Conservation (phyloP, 2,888 invertebrate genomes). For the Drosophila paracracens region DNA sequence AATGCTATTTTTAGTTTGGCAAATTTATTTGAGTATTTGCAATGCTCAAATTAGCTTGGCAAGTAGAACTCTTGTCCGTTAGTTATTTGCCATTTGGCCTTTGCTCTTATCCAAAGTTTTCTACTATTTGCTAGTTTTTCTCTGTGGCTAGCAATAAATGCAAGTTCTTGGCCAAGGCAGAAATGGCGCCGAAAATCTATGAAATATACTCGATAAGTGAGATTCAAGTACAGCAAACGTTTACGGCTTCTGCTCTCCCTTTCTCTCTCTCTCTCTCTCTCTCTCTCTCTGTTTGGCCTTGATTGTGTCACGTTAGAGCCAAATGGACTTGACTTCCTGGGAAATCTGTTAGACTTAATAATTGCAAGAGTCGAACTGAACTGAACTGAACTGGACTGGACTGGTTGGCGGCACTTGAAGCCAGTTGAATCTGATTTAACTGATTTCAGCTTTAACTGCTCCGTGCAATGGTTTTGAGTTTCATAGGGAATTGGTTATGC, state of each 20-base stretch:
- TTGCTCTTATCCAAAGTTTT: constrained; percentile 30
- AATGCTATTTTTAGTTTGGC: constrained; percentile 36
- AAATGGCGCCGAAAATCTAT: constrained; percentile 44
- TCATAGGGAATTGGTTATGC: constrained; percentile 35
- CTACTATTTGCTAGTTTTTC: background rate
- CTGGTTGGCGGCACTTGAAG: constrained; percentile 45
- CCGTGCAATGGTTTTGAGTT: background rate
- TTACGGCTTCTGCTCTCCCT: background rate
- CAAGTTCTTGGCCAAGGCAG: constrained; percentile 6
- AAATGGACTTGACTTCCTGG: constrained; percentile 25
- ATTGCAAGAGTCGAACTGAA: background rate
- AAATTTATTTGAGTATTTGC: constrained; percentile 33
- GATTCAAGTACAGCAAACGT: constrained; percentile 34
- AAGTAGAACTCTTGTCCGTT: background rate
- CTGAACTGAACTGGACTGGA: constrained; percentile 23
- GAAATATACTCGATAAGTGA: constrained; percentile 13
- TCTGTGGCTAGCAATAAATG: constrained; percentile 29
- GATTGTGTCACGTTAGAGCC: constrained; percentile 6
- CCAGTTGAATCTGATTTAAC: constrained; percentile 37
- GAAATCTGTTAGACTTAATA: constrained; percentile 34
- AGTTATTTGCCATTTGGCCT: constrained; percentile 24
- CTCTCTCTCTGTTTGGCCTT: constrained; percentile 37
- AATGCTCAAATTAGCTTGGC: constrained; percentile 20
- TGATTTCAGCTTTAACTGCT: constrained; percentile 18
- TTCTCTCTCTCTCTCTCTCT: background rate